Evolutionary conservation across 2,113 vertebrate species (phyloP).

Genomic region (Lagenorhynchus albirostris): DNA sequence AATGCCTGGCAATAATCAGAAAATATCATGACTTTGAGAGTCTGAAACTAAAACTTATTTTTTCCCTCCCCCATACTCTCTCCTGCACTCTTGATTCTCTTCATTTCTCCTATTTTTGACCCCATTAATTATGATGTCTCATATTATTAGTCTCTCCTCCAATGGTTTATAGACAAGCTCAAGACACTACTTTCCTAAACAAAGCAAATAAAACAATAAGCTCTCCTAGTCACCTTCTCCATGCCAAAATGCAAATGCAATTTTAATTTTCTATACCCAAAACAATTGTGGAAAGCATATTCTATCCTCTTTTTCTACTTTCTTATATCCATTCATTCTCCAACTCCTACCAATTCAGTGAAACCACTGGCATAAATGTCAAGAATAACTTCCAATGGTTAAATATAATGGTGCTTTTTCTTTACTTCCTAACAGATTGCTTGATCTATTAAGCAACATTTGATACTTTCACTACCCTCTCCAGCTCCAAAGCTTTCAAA

Average conservation of each 20-base stretch:
- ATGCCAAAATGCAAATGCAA: neutral
- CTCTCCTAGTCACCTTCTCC: neutral
- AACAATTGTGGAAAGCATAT: neutral
- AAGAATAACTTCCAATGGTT: neutral
- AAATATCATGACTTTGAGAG: neutral
- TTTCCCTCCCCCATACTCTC: neutral
- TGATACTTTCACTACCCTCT: neutral
- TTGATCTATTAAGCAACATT: neutral
- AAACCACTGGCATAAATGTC: neutral
- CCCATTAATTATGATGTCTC: neutral
- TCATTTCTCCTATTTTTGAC: neutral
- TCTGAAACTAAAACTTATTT: neutral
- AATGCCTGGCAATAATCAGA: neutral
- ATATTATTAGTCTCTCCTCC: neutral
- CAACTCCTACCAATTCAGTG: neutral
- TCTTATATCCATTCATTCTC: neutral
- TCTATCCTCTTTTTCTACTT: neutral
- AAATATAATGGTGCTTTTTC: neutral
- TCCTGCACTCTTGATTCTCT: neutral
- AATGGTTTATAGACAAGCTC: neutral
- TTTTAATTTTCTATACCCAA: neutral
- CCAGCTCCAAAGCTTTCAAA: neutral
- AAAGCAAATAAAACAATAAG: neutral
- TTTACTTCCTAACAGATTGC: neutral
- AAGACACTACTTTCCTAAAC: neutral